Evolutionary conservation across 1,140 invertebrate genomes (phyloP), one percentile per base, ranked within the genome.

Genomic region (Polyergus mexicanus): DNA sequence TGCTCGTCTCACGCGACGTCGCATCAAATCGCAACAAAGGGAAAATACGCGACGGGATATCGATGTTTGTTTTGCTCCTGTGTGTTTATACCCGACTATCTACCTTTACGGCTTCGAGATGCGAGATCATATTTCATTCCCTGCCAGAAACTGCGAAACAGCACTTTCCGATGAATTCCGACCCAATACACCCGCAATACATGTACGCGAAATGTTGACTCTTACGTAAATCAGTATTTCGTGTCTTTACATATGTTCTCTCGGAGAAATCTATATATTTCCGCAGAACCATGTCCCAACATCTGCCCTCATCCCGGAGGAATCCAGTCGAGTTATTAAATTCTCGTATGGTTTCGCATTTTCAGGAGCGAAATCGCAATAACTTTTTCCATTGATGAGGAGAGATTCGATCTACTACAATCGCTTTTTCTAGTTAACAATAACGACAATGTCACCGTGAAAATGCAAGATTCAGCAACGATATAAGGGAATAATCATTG

Each of bases 111-210:
- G 28, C 16, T 54, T 13, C 35, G 77, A 51, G 44, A 80, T 35
- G 76, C 28, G 25, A 38, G 60, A 28, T 28, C 35, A 47, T 75
- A 86, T 58, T 76, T 88, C 72, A 77, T 75, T 83, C n/a, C 25
- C 8, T 5, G 65, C 62, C 25, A 28, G 54, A 51, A 76, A 72
- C 80, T 84, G 65, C 60, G 72, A 84, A 81, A 47, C 78, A 68
- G 83, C 86, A 83, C 84, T 74, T 88, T 86, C 58, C 84, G 84
- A 89, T 86, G 74, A 89, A 80, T 88, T 88, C 71, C 41, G 72
- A 72, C 77, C 56, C 81, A 65, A 51, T 60, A 19, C 5, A 60
- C 16, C 41, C 19, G 56, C 25, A 16, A 63, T 19, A 76, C 22
- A 25, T 19, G 51, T 38, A 22, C 28, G 80, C 51, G 35, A 71